Conservation (phyloP, 1,140 invertebrate genomes). For the Calephelis nemesis region DNA sequence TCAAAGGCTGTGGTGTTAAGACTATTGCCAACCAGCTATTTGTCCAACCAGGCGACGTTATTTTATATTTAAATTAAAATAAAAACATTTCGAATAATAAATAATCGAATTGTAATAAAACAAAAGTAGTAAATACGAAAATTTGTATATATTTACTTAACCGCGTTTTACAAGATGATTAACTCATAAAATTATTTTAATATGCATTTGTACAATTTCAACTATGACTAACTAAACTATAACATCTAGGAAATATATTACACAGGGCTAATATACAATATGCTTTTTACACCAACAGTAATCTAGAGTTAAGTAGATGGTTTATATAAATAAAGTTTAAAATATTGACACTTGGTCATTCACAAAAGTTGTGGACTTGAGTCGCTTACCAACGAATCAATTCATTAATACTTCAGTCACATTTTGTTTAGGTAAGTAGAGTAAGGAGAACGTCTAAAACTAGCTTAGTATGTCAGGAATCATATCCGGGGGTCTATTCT, state of each 20-base stretch:
- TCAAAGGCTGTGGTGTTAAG: too few relatives aligned
- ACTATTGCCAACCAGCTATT: too few relatives aligned
- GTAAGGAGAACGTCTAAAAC: neutral
- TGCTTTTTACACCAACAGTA: conserved; percentile 68
- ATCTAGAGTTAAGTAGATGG: conserved; percentile 18
- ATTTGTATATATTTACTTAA: conserved; percentile 75
- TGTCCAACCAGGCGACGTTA: too few relatives aligned
- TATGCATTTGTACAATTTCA: conserved; percentile 76
- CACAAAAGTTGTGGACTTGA: neutral
- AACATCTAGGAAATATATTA: conserved; percentile 70
- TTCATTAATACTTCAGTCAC: conserved; percentile 5
- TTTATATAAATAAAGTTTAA: conserved; percentile 44
- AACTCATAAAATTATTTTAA: conserved; percentile 74
- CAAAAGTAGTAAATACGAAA: conserved; percentile 66
- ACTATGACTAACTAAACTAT: conserved; percentile 74
- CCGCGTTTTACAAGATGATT: conserved; percentile 77
- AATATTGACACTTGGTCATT: conserved; percentile 29
- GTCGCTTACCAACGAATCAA: neutral
- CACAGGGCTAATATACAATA: conserved; percentile 73
- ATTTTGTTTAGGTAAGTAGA: neutral
- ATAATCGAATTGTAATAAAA: conserved; percentile 31
- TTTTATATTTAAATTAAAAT: neutral
- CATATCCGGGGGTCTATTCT: neutral
- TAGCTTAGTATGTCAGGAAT: neutral
- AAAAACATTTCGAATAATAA: neutral